Base-by-base conservation (phyloP, 92 coral and sea anemone species). In the Porites lobata region DNA sequence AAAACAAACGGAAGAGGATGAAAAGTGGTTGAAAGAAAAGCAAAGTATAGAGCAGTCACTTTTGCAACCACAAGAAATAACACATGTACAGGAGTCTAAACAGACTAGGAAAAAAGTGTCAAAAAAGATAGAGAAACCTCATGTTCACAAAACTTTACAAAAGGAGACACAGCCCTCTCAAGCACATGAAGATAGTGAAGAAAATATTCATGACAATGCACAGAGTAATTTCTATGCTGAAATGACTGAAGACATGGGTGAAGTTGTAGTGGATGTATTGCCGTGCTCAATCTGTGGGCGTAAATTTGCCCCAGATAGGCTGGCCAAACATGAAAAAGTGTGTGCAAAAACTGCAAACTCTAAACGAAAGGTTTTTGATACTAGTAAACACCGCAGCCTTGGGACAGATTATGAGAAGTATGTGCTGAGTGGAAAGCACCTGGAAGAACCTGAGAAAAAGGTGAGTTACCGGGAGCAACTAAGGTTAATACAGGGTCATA, bases 271-370 rank as follows among this genome's bases (percentile, higher is more conserved):
- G 10, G 92, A 92, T 72, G 84, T 96, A 19, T 54, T 79, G 20
- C 94, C 96, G 0, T 98, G 99, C 75, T 87, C 95, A 14, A 88
- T 96, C 26, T 98, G 99, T 85, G 99, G 99, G 3, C 94, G 99
- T 21, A 92, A 93, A 26, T 98, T 98, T 95, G 94, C 96, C 50
- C 72, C 87, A 11, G 98, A 98, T 14, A 81, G 99, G 75, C 85
- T 98, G 24, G 91, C 90, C 50, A 92, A 86, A 63, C 99, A 98
- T 90, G 91, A 92, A 81, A 92, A 94, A 72, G 96, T 95, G 17
- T 98, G 99, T 56, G 71, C 59, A 62, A 94, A 98, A 83, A 87
- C 80, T 77, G 77, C 96, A 17, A 83, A 81, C 78, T 84, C 90
- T 63, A 95, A 92, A 85, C 93, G 98, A 62, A 98, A 98, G 75